These are phyloP conservation scores for Ennomos quercinarius DNA, from an alignment of 2,888 invertebrate genomes.

Conservation along the genomic window DNA sequence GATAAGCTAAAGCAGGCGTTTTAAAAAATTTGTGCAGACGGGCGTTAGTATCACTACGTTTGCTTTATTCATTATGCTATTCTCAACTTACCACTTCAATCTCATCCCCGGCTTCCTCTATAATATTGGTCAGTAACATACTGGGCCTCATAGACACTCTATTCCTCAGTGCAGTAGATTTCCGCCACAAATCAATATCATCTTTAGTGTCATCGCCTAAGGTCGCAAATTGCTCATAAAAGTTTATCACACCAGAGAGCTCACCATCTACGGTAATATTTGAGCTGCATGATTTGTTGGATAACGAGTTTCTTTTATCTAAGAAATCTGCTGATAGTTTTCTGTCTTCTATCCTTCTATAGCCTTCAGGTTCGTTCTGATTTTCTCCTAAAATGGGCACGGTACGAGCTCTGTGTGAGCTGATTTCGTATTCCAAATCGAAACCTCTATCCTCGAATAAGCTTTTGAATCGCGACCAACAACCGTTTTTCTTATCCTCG, in stretches of 20 bases:
- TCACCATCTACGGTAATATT: conserved; percentile 58
- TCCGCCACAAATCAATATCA: conserved; percentile 55
- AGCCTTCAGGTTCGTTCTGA: conserved; percentile 55
- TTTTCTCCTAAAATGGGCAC: conserved; percentile 51
- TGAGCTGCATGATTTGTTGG: conserved; percentile 35
- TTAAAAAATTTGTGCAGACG: no score
- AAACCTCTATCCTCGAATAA: conserved; percentile 77
- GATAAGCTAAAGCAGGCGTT: no score
- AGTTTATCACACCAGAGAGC: conserved; percentile 63
- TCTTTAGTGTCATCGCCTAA: conserved; percentile 65
- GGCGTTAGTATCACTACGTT: no score
- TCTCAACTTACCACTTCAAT: conserved; percentile 66
- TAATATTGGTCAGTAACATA: conserved; percentile 71
- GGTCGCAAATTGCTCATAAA: conserved; percentile 78
- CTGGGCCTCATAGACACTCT: conserved; percentile 77
- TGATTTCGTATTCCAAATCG: conserved; percentile 75
- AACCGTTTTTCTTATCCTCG: conserved; percentile 53
- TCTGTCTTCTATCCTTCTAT: conserved; percentile 59
- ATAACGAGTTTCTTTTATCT: conserved; percentile 34
- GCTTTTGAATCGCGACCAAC: conserved; percentile 75
- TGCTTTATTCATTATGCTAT: background rate
- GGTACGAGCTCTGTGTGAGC: conserved; percentile 33
- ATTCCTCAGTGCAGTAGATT: conserved; percentile 55
- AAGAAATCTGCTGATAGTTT: conserved; percentile 37
- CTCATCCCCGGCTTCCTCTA: conserved; percentile 63